Evolutionary conservation across 2,888 invertebrate genomes (phyloP).

Genomic region (Eumerus sabulonum): DNA sequence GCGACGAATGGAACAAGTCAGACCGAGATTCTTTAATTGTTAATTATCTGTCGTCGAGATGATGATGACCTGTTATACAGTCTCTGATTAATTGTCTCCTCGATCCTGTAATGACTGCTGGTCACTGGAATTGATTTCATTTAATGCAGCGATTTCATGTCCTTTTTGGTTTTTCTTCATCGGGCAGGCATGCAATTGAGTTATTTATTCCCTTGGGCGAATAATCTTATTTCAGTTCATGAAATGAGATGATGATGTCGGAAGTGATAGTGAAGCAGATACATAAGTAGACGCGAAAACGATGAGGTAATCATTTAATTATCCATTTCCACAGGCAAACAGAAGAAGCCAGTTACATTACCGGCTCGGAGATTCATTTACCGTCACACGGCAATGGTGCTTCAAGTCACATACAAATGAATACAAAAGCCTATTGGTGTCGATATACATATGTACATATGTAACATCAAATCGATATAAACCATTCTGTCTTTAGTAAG

Average conservation of each 20-base stretch:
- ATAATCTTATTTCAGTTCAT: background rate
- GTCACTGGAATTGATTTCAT: background rate
- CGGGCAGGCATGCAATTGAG: background rate
- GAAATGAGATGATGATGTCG: conserved; percentile 23
- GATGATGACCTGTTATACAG: background rate
- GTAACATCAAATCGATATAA: no score
- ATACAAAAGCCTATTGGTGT: no score
- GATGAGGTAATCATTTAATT: no score
- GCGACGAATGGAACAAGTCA: no score
- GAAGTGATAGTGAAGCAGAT: conserved; percentile 3
- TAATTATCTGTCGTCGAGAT: background rate
- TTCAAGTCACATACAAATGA: no score
- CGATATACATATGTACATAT: no score
- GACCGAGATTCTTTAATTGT: background rate
- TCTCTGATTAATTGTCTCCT: background rate
- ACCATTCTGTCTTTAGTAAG: no score
- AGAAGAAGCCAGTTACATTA: no score
- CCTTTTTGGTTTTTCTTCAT: background rate
- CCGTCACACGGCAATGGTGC: no score
- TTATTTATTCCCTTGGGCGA: conserved; percentile 2
- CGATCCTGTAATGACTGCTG: background rate
- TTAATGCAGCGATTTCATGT: background rate
- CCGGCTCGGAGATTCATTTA: no score
- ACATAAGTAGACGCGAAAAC: no score
- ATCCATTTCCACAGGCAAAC: no score